Conservation (phyloP, 2,888 invertebrate species). For the Argyresthia albistria region DNA sequence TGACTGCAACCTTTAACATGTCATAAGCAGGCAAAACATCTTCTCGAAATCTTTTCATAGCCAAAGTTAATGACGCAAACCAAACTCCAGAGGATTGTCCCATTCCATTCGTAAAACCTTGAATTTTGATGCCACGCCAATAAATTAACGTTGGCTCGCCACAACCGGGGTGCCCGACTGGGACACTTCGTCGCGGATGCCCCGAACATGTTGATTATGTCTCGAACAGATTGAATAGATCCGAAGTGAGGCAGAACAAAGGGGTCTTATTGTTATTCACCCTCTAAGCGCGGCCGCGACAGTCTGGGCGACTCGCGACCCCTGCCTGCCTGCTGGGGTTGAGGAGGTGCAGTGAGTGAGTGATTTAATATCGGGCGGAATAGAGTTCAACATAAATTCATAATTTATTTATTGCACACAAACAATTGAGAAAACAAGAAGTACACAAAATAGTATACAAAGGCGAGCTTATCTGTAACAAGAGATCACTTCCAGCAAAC, state of each 20-base stretch:
- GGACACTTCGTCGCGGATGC: not conserved
- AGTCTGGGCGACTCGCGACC: constrained; percentile 32
- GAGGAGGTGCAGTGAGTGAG: not conserved
- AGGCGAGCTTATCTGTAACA: no score
- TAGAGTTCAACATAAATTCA: no score
- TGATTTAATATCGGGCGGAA: no score
- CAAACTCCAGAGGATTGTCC: no score
- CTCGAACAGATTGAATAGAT: constrained; percentile 59
- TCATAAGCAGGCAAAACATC: not conserved
- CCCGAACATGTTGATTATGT: constrained; percentile 20
- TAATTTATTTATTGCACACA: no score
- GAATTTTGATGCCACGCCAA: not conserved
- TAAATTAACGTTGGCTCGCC: not conserved
- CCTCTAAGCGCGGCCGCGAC: constrained; percentile 42
- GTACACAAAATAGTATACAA: no score
- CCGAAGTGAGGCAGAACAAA: constrained; percentile 47
- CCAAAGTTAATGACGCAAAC: not conserved
- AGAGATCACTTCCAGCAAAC: no score
- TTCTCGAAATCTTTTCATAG: not conserved
- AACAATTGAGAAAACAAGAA: no score
- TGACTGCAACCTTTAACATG: not conserved
- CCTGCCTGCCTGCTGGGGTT: not conserved
- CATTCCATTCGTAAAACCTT: not conserved
- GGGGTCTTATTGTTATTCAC: constrained; percentile 68
- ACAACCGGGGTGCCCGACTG: not conserved